phyloP scores from a whole-genome alignment of 2,797 vertebrate species.

The Tamandua tetradactyla region DNA sequence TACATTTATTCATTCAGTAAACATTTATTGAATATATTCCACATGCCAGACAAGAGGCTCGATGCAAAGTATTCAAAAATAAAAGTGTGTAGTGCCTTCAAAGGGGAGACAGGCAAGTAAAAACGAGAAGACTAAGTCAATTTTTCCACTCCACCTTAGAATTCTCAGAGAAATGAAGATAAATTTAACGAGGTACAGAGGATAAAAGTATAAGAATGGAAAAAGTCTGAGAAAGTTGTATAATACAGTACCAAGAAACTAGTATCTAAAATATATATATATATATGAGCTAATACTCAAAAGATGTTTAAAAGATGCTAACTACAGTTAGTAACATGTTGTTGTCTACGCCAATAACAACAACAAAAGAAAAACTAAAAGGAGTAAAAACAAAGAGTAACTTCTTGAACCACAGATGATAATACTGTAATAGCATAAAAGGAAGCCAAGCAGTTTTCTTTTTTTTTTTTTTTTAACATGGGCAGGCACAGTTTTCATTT shows the following conservation, averaged over 20 bases:
- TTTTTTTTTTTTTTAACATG: too few species aligned
- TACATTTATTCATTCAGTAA: conserved; percentile 59
- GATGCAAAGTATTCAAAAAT: conserved; percentile 7
- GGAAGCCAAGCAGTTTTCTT: neutral
- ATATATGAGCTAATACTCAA: neutral
- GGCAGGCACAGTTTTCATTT: conserved; percentile 49
- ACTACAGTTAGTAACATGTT: too few species aligned
- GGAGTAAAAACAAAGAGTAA: conserved; percentile 39
- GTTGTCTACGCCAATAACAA: neutral
- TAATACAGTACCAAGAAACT: conserved; percentile 22
- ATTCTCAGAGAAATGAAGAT: conserved; percentile 58
- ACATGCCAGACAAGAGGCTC: conserved; percentile 53
- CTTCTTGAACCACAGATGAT: neutral
- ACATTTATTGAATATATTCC: conserved; percentile 72
- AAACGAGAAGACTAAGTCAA: conserved; percentile 43
- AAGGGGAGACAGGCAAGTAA: conserved; percentile 6
- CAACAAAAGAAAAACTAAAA: neutral
- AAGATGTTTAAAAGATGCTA: conserved; percentile 9
- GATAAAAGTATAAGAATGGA: conserved; percentile 22
- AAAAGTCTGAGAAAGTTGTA: conserved; percentile 42
- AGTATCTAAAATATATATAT: too few species aligned
- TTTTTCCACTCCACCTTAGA: conserved; percentile 56
- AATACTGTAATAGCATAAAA: neutral
- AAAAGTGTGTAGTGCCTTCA: neutral
- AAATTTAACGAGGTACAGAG: neutral